phyloP scores from a whole-genome alignment of 2,888 invertebrate genomes.

The Eupsilia transversa region DNA sequence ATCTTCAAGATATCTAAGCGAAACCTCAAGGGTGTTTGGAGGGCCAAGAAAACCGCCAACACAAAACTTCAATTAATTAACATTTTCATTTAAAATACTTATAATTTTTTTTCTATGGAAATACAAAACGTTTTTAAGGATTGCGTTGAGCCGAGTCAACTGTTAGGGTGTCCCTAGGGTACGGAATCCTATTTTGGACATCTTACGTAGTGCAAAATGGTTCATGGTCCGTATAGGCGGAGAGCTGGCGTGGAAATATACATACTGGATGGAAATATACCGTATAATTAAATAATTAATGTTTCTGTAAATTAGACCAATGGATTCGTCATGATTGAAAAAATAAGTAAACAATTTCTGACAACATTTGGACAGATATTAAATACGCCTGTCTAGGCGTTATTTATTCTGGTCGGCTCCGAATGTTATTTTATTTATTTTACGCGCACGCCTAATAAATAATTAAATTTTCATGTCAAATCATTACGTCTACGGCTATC shows the following conservation, averaged over 20 bases:
- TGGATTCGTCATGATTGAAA: constrained; percentile 22
- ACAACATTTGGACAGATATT: constrained; percentile 45
- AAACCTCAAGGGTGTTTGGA: constrained; percentile 32
- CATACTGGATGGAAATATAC: constrained; percentile 4
- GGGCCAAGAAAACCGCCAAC: constrained; percentile 17
- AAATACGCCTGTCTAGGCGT: constrained; percentile 31
- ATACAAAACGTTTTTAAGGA: constrained; percentile 32
- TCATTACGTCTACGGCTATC: constrained; percentile 31
- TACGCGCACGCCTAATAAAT: constrained; percentile 24
- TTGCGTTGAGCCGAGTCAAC: constrained; percentile 30
- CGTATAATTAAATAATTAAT: constrained; percentile 23
- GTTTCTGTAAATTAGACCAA: constrained; percentile 31
- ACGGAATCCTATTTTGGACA: constrained; percentile 16
- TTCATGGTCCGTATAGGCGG: background rate
- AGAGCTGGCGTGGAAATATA: background rate
- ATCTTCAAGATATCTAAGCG: background rate
- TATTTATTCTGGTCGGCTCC: constrained; percentile 24
- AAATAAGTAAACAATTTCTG: constrained; percentile 38
- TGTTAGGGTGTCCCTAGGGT: constrained; percentile 8
- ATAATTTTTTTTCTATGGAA: constrained; percentile 16
- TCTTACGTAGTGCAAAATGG: background rate
- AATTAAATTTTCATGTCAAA: constrained; percentile 33
- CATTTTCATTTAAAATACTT: constrained; percentile 44
- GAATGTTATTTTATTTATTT: constrained; percentile 38
- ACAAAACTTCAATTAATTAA: constrained; percentile 50